Evolutionary conservation across 2,888 invertebrate species (phyloP), one percentile per base, ranked within the genome.

Genomic region (Taphrorychus bicolor): DNA sequence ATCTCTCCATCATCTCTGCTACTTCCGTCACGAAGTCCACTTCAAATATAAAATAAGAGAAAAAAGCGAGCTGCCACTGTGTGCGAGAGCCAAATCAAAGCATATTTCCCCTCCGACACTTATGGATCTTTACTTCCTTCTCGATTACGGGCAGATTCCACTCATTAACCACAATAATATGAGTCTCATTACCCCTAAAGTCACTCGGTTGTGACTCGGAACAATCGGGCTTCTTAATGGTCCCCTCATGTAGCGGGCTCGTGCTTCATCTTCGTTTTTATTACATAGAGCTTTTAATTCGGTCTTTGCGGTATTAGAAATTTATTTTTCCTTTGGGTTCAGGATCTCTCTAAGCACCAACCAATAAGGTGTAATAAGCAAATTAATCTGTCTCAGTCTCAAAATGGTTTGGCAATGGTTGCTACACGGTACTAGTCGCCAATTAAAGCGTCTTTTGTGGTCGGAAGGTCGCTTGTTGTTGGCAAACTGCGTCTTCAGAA

Each of bases 1-100:
- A 75, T 76, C 76, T 76, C 76, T 76, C 74, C 76, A 76, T 76
- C 76, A 76, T 76, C 76, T 76, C 67, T 72, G 75, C 74, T 75
- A 76, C 75, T 77, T 77, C 76, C 76, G 77, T 76, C 77, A 77
- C 77, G 75, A 76, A 74, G 73, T 72, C 69, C 70, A 71, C 74
- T 75, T 70, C 59, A 54, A 53, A 60, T 48, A 64, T 64, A 68
- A 63, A 63, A 63, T 45, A n/a, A n/a, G n/a, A n/a, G 17, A 51
- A 11, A 9, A 52, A 21, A 18, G 19, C 19, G 19, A 11, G 11
- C 24, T 42, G 56, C 56, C 56, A 32, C 24, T 56, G 56, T 14
- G n/a, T 14, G 14, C 11, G 7, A n/a, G 5, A 56, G 23, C 22
- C 19, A 54, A 54, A 42, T 61, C 45, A 56, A 56, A 48, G 45